phyloP scores from a whole-genome alignment of 2,888 invertebrate species.

The Parascotia fuliginaria region DNA sequence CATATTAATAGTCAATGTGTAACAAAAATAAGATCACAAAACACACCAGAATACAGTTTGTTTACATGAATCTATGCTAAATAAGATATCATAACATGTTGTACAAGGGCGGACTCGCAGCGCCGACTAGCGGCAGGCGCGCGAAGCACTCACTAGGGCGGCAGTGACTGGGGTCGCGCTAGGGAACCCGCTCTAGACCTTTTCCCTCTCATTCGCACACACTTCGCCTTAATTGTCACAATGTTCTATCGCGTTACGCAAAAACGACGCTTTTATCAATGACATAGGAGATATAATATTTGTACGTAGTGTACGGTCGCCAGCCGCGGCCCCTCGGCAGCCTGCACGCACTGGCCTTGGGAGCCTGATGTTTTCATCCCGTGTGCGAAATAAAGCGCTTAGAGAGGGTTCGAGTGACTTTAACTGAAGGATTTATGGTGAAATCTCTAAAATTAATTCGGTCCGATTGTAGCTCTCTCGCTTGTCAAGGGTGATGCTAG shows the following conservation, averaged over 20 bases:
- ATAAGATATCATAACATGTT: slow-evolving; percentile 68
- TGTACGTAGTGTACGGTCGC: slow-evolving; percentile 40
- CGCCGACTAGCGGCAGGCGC: slow-evolving; percentile 78
- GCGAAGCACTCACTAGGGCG: slow-evolving; percentile 65
- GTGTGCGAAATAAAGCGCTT: slow-evolving; percentile 83
- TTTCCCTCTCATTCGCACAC: slow-evolving; percentile 69
- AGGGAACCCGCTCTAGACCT: slow-evolving; percentile 48
- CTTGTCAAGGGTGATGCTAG: slow-evolving; percentile 47
- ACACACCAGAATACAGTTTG: slow-evolving; percentile 70
- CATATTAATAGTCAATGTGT: slow-evolving; percentile 4
- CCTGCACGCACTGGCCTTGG: slow-evolving; percentile 78
- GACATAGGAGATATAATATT: slow-evolving; percentile 76
- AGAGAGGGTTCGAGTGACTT: slow-evolving; percentile 78
- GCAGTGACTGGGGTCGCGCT: slow-evolving; percentile 55
- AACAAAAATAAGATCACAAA: slow-evolving; percentile 45
- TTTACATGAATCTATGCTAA: slow-evolving; percentile 75
- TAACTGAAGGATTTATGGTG: slow-evolving; percentile 80
- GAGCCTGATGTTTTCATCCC: slow-evolving; percentile 83
- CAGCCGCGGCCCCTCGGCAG: slow-evolving; percentile 46
- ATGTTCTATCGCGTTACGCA: slow-evolving; percentile 67
- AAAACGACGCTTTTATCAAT: slow-evolving; percentile 82
- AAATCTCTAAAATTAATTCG: slow-evolving; percentile 81
- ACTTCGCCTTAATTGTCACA: slow-evolving; percentile 64
- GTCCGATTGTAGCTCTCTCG: slow-evolving; percentile 63
- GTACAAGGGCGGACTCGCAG: slow-evolving; percentile 75